Base-by-base conservation (phyloP, 2,888 invertebrate genomes). In the Iselma pallidipennis region DNA sequence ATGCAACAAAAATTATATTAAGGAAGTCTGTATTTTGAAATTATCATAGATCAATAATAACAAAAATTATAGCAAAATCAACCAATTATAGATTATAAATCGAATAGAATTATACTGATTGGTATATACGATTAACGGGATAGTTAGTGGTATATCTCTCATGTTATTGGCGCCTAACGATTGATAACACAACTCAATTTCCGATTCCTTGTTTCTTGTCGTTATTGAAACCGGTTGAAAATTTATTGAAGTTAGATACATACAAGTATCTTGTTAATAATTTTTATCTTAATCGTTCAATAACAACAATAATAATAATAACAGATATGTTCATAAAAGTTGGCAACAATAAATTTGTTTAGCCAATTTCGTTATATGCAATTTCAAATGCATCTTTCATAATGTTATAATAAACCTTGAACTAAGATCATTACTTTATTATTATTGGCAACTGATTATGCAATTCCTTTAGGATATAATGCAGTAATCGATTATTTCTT, bases 1-100 rank as follows among this genome's bases (percentile, higher is more conserved):
- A 55, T 50, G 49, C 26, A 52, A 52, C 23, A 23, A 48, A 56
- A 48, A 12, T 37, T 25, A 16, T 25, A 48, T 45, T 45, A 29
- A 25, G 25, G 25, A 25, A 25, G 25, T 25, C 25, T 3, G 5
- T 25, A 25, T 25, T 25, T 25, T 3, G 4, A 25, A 45, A 45
- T 48, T 19, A 16, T 23, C 12, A 48, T 48, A 48, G 16, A 48
- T 19, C 4, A 45, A 45, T n/a, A 28, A 7, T 28, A 1, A 28
- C 7, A 7, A n/a, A n/a, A n/a, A n/a, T 28, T 28, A 6, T 25
- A 25, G 3, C 3, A 14, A 33, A 37, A 14, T 37, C 7, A 37
- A 16, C 7, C 28, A 7, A 1, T 28, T 5, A 28, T 5, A 28
- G 4, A 16, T 19, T 42, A 42, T 4, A n/a, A 14, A 33, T 6